Conservation (phyloP, 2,888 invertebrate species). For the Cephus nigrinus region DNA sequence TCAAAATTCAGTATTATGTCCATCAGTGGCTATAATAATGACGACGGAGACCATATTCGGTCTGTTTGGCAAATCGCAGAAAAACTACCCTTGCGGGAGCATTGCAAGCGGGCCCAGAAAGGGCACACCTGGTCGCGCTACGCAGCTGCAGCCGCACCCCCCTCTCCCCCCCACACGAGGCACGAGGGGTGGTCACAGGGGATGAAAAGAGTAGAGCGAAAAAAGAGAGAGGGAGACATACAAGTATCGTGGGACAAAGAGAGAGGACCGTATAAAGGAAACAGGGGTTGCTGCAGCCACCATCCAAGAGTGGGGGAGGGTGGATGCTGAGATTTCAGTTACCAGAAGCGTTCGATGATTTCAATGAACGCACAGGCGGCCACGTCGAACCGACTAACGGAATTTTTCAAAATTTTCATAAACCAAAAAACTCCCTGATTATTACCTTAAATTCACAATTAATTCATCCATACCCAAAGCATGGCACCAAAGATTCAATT, state of each 20-base stretch:
- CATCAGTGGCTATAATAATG: not conserved
- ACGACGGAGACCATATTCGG: not conserved
- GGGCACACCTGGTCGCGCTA: slow-evolving; percentile 60
- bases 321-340: slow-evolving; percentile 65
- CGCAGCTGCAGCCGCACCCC: slow-evolving; percentile 59
- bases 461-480: not conserved
- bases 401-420: not conserved
- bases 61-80: slow-evolving; percentile 23
- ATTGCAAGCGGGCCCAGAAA: slow-evolving; percentile 43
- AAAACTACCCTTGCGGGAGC: slow-evolving; percentile 51
- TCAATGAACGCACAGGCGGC: slow-evolving; percentile 53
- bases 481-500: not conserved
- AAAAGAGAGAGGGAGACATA: slow-evolving; percentile 11
- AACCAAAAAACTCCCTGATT: not conserved
- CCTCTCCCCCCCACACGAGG: slow-evolving; percentile 17
- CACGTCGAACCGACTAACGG: not conserved
- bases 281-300: not conserved
- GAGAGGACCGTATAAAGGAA: slow-evolving; percentile 4
- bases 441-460: not conserved
- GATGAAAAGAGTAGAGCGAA: slow-evolving; percentile 58
- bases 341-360: slow-evolving; percentile 47
- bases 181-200: slow-evolving; percentile 36
- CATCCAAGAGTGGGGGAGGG: slow-evolving; percentile 28
- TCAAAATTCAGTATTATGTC: not conserved
- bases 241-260: slow-evolving; percentile 25